A percentile compares a stretch with the other conserved stretches of the same genome.
Conservation (phyloP, 1,140 invertebrate species). For the Schlechtendalia chinensis region DNA sequence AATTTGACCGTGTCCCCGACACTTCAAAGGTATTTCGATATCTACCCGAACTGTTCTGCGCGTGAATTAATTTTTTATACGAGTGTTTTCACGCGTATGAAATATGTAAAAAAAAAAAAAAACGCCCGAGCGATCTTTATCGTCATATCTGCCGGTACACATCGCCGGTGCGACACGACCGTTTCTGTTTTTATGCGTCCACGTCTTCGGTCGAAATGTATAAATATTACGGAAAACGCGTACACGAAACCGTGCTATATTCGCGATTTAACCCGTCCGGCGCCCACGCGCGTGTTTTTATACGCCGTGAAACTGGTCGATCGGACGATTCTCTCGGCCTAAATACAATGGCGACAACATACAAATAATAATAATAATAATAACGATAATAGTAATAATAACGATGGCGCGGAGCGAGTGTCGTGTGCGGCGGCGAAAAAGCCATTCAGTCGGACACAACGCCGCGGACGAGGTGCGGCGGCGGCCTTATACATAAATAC, state of each 20-base stretch:
- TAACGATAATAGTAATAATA: background rate
- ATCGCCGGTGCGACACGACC: background rate
- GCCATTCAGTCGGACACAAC: background rate
- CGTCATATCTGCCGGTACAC: background rate
- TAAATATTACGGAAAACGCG: no score
- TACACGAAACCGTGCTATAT: background rate
- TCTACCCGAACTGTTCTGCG: background rate
- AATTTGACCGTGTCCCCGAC: background rate
- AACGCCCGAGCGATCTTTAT: background rate
- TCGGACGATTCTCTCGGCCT: background rate
- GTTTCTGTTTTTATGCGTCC: no score
- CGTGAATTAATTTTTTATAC: background rate
- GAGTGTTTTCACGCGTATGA: background rate
- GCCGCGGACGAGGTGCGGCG: conserved; percentile 11
- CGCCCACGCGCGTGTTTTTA: background rate
- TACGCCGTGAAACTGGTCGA: background rate
- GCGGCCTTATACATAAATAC: no score
- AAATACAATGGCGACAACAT: background rate
- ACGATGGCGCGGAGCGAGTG: background rate
- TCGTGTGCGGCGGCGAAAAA: background rate
- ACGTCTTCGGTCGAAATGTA: no score
- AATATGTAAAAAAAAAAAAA: background rate
- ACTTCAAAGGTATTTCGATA: background rate
- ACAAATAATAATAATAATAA: background rate
- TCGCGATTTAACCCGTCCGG: background rate